Evolutionary conservation across 2,888 invertebrate genomes (phyloP), one percentile per base, ranked within the genome.

Genomic region (Troides helena): DNA sequence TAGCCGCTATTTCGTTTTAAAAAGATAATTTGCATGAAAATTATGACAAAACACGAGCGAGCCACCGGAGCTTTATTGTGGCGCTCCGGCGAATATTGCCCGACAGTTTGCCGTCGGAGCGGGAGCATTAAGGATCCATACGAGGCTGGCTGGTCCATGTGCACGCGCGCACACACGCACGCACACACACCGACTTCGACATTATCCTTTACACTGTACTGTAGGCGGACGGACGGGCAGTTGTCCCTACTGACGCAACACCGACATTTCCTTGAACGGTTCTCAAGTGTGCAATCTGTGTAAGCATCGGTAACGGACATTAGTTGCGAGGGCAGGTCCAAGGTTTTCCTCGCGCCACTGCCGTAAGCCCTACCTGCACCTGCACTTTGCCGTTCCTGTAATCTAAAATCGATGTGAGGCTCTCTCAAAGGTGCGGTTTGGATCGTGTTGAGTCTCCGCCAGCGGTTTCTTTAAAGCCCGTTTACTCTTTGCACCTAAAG

Each of bases 401-500:
- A 84, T 81, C 81, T 81, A 68, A 83, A 84, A 83, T 84, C 82
- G 80, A 83, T 84, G 76, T 36, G 78, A 76, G 74, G 67, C 74
- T 74, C 74, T 72, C 72, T 30, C 46, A 25, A 63, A 72, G 70
- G 73, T 74, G 74, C 61, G 73, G 72, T 73, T 74, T 39, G 62
- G 6, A 56, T 12, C 64, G 23, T 8, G 39, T 36, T 14, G 23
- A 43, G 6, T 65, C 43, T 56, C 39, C 58, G 21, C 39, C 43
- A 23, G 53, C 64, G 17, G 30, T 36, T 62, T 46, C 46, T 21
- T 39, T 39, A 43, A 62, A 43, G 43, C 2, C 23, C n/a, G 46
- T 46, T 43, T 17, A 4, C 46, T 14, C 14, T 43, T 62, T 53
- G 12, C 18, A 53, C 53, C 8, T 39, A 39, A 39, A 39, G 39